Base-by-base conservation (phyloP, 1,140 invertebrate genomes). In the Araneus ventricosus region DNA sequence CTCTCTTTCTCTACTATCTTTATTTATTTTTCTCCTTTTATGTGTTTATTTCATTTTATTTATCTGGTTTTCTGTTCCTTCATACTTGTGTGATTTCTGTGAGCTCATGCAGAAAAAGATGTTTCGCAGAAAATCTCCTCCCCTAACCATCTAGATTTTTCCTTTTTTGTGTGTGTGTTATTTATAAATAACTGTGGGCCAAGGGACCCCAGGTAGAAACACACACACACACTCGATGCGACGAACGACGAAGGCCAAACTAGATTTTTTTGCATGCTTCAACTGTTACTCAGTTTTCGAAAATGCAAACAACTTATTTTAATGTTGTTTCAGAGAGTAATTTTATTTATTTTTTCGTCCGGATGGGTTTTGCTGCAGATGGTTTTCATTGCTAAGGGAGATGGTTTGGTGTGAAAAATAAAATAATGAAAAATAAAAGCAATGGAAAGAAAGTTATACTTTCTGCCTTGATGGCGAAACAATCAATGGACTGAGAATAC, bases 81-180 rank as follows among this genome's bases (percentile, higher is more conserved):
- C 30, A 34, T 63, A 39, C 88, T 79, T 57, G 88, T 80, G 75
- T 80, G 88, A 90, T 90, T 90, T 80, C 20, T 67, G 88, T 80
- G 39, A 75, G 39, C 70, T 90, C 70, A 90, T 80, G 88, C 70
- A 67, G 88, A 90, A 90, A 79, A 80, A 80, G 67, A 80, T 90
- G 67, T 79, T 79, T 80, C 27, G 39, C n/a, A 14, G 88, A 80
- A 57, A 90, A 57, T 30, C 52, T 90, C 52, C 70, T 52, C n/a
- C 70, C n/a, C 59, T 30, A 87, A 63, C 59, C 59, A 14, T 88
- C 87, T 24, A 10, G 52, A 59, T 63, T 86, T 61, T 57, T 22
- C 22, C 4, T 30, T 70, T 70, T 14, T 17, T 17, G 0, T 34
- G 4, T 75, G 17, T 86, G 59, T 86, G 20, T 52, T 70, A 52